A percentile compares a stretch with the other conserved stretches of the same genome.
phyloP scores from a whole-genome alignment of 2,113 vertebrate species.

The Prietella phreatophila region DNA sequence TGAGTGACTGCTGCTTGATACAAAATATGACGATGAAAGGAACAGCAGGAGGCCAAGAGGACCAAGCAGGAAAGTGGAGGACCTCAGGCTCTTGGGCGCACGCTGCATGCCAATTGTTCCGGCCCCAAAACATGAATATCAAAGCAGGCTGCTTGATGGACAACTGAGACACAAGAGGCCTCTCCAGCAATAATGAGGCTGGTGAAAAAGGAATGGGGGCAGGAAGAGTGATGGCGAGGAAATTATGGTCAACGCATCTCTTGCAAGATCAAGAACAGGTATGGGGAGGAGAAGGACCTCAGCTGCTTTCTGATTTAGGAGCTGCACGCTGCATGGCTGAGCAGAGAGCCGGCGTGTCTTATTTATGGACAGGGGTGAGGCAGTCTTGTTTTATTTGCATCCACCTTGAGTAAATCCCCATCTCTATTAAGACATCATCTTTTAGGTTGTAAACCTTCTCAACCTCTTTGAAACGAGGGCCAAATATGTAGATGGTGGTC shows the following conservation, averaged over 20 bases:
- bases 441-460: conserved; percentile 45
- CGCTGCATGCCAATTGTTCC: conserved; percentile 43
- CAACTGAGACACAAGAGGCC: conserved; percentile 41
- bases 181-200: conserved; percentile 50
- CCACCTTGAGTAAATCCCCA: conserved; percentile 18
- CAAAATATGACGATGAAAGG: not conserved
- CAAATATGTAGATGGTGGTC: not conserved
- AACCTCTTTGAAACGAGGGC: conserved; percentile 59
- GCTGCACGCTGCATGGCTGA: conserved; percentile 23
- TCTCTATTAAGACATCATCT: conserved; percentile 53
- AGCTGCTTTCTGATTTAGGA: conserved; percentile 51
- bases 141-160: conserved; percentile 50
- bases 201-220: conserved; percentile 22
- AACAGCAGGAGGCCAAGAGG: not conserved
- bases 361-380: conserved; percentile 47
- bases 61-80: conserved; percentile 23
- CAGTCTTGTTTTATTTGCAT: conserved; percentile 42
- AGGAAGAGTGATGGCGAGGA: conserved; percentile 36
- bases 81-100: conserved; percentile 17
- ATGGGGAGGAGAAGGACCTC: conserved; percentile 7
- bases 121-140: conserved; percentile 46
- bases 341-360: not conserved
- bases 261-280: conserved; percentile 35
- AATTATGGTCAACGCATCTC: conserved; percentile 44
- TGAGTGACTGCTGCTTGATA: not conserved